Percentiles rank a stretch among this genome's conserved stretches.
phyloP scores from a whole-genome alignment of 2,797 vertebrate genomes.

The Rhodeus uyekii region DNA sequence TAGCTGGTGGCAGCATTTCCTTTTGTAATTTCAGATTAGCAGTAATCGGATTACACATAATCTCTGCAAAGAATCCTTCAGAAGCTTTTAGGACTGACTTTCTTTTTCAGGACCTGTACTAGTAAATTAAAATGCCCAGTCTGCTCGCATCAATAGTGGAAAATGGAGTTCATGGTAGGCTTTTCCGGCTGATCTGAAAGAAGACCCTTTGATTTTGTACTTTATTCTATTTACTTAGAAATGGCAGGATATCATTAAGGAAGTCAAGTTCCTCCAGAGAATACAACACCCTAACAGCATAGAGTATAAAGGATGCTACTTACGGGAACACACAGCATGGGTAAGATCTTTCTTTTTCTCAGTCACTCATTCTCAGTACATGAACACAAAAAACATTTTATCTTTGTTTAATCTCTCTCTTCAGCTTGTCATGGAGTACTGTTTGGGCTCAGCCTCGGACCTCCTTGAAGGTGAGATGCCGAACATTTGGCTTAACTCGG shows the following conservation, averaged over 20 bases:
- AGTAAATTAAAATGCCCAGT: conserved; percentile 33
- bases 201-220: neutral
- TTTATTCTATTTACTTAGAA: conserved; percentile 75
- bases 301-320: conserved; percentile 99
- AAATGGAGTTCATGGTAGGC: neutral
- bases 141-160: neutral
- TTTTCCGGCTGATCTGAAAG: neutral
- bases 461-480: conserved; percentile 89
- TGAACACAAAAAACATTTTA: neutral
- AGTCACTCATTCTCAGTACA: neutral
- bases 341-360: conserved; percentile 72
- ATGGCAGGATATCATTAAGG: conserved; percentile 99
- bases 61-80: conserved; percentile 52
- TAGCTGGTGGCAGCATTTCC: conserved; percentile 27
- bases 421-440: conserved; percentile 98
- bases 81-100: conserved; percentile 32
- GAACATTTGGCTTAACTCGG: neutral
- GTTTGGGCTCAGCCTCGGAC: conserved; percentile 97
- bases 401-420: neutral
- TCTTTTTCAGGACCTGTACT: conserved; percentile 11
- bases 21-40: conserved; percentile 63
- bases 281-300: conserved; percentile 98
- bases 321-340: conserved; percentile 98
- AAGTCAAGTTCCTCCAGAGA: conserved; percentile 98
- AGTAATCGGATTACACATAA: conserved; percentile 65